Evolutionary conservation across 2,888 invertebrate species (phyloP).

Genomic region (Lycia hirtaria): DNA sequence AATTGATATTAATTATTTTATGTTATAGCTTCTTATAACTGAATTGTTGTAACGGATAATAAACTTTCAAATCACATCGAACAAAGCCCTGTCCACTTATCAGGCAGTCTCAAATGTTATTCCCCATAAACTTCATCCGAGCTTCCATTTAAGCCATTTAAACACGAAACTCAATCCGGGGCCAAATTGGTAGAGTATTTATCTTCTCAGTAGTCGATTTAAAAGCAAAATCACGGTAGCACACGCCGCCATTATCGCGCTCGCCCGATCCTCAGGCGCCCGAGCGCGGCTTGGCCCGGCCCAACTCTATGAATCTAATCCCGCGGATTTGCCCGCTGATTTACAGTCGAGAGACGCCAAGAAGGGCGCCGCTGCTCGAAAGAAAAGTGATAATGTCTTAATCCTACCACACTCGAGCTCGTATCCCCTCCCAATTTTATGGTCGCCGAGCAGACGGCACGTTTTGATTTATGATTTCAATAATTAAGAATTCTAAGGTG

Average conservation of each 20-base stretch:
- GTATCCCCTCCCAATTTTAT: slow-evolving; percentile 75
- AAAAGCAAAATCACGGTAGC: slow-evolving; percentile 84
- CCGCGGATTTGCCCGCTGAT: slow-evolving; percentile 85
- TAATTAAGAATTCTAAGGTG: slow-evolving; percentile 86
- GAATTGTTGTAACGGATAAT: slow-evolving; percentile 12
- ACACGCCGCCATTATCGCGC: slow-evolving; percentile 82
- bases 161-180: slow-evolving; percentile 70
- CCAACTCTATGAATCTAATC: slow-evolving; percentile 86
- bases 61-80: slow-evolving; percentile 25
- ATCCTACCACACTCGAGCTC: slow-evolving; percentile 85
- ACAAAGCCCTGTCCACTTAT: slow-evolving; percentile 65
- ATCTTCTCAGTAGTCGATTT: slow-evolving; percentile 81
- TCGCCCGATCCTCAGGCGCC: slow-evolving; percentile 75
- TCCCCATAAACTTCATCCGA: slow-evolving; percentile 68
- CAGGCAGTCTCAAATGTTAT: slow-evolving; percentile 70
- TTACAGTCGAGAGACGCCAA: slow-evolving; percentile 79
- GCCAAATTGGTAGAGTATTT: slow-evolving; percentile 80
- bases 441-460: slow-evolving; percentile 83
- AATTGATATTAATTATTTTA: background rate
- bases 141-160: slow-evolving; percentile 71
- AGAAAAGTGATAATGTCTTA: slow-evolving; percentile 89
- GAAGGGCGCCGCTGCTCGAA: slow-evolving; percentile 80
- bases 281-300: slow-evolving; percentile 40
- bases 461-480: slow-evolving; percentile 86
- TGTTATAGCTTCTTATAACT: background rate